Evolutionary conservation across 2,888 invertebrate species (phyloP).

Genomic region (Eupeodes latifasciatus): DNA sequence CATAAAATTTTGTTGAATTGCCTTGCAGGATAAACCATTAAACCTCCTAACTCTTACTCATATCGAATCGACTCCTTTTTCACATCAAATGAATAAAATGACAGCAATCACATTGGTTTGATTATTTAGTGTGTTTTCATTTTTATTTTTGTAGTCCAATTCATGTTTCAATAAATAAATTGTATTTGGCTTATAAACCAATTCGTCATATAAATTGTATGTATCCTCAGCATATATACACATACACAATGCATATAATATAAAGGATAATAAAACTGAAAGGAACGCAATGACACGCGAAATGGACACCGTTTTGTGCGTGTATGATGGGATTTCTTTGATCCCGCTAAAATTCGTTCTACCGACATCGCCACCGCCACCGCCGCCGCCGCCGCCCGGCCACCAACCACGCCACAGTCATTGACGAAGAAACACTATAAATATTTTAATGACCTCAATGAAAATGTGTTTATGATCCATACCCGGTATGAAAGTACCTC

Average conservation of each 20-base stretch:
- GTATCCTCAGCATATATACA: constrained; percentile 7
- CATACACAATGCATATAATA: neutral
- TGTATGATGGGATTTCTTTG: constrained; percentile 9
- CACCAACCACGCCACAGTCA: no score
- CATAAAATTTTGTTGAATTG: neutral
- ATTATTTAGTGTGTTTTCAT: constrained; percentile 26
- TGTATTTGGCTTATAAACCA: constrained; percentile 8
- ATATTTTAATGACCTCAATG: constrained; percentile 69
- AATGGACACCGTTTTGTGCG: constrained; percentile 51
- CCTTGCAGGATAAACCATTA: constrained; percentile 7
- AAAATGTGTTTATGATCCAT: constrained; percentile 68
- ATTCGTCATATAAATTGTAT: no score
- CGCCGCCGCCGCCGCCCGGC: no score
- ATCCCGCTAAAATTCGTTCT: neutral
- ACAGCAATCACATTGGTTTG: neutral
- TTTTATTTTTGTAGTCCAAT: neutral
- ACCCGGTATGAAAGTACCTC: constrained; percentile 19
- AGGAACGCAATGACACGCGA: constrained; percentile 12
- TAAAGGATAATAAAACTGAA: constrained; percentile 46
- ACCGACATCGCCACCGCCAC: no score
- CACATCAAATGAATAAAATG: constrained; percentile 20
- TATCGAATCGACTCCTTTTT: neutral
- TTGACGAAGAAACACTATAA: constrained; percentile 49
- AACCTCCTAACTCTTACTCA: neutral
- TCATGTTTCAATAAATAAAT: constrained; percentile 43